Percentiles rank a stretch among this genome's conserved stretches.
Evolutionary conservation across 2,113 vertebrate genomes (phyloP).

Genomic region (Oenanthe oenanthe): DNA sequence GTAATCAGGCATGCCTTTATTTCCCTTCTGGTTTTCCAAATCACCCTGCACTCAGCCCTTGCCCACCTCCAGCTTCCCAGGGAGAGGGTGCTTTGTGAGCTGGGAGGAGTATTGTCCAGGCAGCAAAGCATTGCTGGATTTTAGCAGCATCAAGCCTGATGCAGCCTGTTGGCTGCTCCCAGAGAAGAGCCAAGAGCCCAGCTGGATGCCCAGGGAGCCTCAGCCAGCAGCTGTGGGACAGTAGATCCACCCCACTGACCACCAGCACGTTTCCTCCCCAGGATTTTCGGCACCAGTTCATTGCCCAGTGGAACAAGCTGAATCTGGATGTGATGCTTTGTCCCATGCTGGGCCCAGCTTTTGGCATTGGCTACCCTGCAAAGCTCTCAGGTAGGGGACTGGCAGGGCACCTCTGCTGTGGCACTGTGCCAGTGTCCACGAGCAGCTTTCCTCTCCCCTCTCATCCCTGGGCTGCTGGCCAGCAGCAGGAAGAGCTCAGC

Average conservation of each 20-base stretch:
- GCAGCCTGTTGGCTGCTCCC: not conserved
- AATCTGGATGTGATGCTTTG: conserved; percentile 84
- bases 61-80: not conserved
- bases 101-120: not conserved
- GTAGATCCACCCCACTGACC: not conserved
- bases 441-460: not conserved
- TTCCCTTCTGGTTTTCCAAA: not conserved
- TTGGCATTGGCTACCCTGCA: conserved; percentile 53
- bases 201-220: not conserved
- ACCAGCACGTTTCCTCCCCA: not conserved
- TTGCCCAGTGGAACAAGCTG: conserved; percentile 77
- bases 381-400: conserved; percentile 60
- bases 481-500: not conserved
- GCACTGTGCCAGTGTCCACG: not conserved
- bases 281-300: conserved; percentile 80
- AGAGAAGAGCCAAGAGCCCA: not conserved
- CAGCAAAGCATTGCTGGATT: not conserved
- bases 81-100: not conserved
- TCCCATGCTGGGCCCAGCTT: conserved; percentile 80
- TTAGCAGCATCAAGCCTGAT: not conserved
- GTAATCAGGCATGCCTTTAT: not conserved
- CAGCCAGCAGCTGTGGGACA: not conserved
- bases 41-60: not conserved
- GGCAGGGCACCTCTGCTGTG: rapidly evolving
- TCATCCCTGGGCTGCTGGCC: not conserved